Base-by-base conservation (phyloP, 2,888 invertebrate species). In the Luperina nickerlii region DNA sequence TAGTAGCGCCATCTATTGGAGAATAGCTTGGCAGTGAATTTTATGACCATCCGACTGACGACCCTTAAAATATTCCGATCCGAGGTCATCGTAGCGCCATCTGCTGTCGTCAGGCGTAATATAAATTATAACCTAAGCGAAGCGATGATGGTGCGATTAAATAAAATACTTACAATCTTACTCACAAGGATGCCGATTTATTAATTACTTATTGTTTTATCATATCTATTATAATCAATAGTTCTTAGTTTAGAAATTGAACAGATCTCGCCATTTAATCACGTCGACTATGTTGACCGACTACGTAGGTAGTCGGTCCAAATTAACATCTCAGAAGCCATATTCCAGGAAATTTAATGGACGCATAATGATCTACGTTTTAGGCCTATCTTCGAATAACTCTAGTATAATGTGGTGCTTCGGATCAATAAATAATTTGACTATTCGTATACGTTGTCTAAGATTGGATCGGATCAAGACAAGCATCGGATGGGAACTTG, bases 1-100 rank as follows among this genome's bases (percentile, higher is more conserved):
- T 66, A 51, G 67, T 76, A 72, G 18, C 87, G 90, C 90, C 88
- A 88, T 85, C 87, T 87, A n/a, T 79, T 86, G 76, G 63, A 2
- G 69, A 81, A 81, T 81, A 79, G 81, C 76, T n/a, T 32, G 38
- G n/a, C 27, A 48, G 32, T 62, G 54, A 63, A 81, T 54, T 67
- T 62, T n/a, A 27, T 45, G n/a, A 48, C 45, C 51, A 65, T 0
- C 18, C 66, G 45, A 13, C 15, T n/a, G n/a, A 15, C 20, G 66
- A 24, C 60, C 66, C 42, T 51, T 60, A 20, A 24, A 54, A n/a
- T 51, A 70, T 60, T 70, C 1, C 54, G 11, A 20, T 70, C 1
- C 42, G 11, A n/a, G 15, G 51, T 27, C 20, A 27, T 45, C 1
- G 73, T 70, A 38, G 74, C 62, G 82, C 66, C 75, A 85, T 81